Base-by-base conservation (phyloP, 2,797 vertebrate species). In the Poeciliopsis gracilis region DNA sequence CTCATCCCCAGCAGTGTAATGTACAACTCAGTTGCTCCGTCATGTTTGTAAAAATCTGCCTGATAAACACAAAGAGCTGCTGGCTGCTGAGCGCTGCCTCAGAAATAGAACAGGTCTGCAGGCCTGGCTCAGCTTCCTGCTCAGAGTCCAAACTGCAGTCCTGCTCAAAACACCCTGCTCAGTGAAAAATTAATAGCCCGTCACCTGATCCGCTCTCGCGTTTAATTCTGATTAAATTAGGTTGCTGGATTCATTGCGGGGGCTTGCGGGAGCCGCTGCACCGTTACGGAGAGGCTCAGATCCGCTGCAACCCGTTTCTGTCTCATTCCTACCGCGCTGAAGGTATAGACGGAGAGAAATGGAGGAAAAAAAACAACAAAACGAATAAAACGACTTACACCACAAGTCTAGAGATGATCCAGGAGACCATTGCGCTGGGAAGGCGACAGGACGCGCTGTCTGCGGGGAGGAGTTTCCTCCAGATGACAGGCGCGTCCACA, bases 371-470 rank as follows among this genome's bases (percentile, higher is more conserved):
- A 53, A 5, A 25, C 5, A 0, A 4, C 2, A 53, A 53, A 53
- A 36, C 73, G 80, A 46, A 63, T 69, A 81, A 66, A 73, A 71
- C 9, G 71, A 99, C 98, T 99, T 96, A 99, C 98, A 99, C 98
- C 94, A 99, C 98, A 87, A 99, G 96, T 95, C 97, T 96, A 94
- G 98, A 99, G 95, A 99, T 99, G 95, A 99, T 98, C 98, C 98
- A 99, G 91, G 98, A 99, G 93, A 99, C 98, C 98, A 99, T 99
- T 96, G 97, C 96, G 96, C 94, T 93, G 93, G 94, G 89, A 84
- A 90, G 92, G 93, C 93, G 90, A 93, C 90, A 79, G 92, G 88
- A 94, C 93, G 91, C 90, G 92, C 88, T 92, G 91, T 93, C 91
- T 92, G 94, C 85, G 79, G 94, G 95, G 95, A 96, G 96, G 95